Evolutionary conservation across 2,888 invertebrate genomes (phyloP).

Genomic region (Meliscaeva auricollis): DNA sequence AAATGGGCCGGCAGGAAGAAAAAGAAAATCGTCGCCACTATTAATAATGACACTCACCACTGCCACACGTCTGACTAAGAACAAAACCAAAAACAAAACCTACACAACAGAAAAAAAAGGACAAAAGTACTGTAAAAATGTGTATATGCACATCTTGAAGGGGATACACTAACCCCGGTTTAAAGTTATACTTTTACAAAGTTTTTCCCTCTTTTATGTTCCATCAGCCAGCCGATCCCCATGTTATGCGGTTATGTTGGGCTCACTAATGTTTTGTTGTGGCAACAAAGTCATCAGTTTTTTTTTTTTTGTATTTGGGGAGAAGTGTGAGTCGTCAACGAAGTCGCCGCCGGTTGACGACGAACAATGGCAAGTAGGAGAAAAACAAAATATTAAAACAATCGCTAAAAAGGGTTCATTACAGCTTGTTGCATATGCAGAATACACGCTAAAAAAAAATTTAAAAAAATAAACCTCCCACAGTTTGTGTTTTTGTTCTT

Average conservation of each 20-base stretch:
- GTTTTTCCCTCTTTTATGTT: not conserved
- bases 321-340: constrained; percentile 33
- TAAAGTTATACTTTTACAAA: constrained; percentile 30
- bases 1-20: constrained; percentile 44
- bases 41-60: constrained; percentile 51
- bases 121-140: constrained; percentile 52
- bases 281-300: constrained; percentile 60
- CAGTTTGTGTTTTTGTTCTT: constrained; percentile 21
- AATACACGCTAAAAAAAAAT: constrained; percentile 1
- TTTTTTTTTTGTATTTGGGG: constrained; percentile 22
- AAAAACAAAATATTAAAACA: constrained; percentile 41
- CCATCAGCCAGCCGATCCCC: constrained; percentile 11
- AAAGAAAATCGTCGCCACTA: constrained; percentile 63
- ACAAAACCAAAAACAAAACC: constrained; percentile 17
- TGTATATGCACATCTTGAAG: constrained; percentile 45
- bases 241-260: constrained; percentile 54
- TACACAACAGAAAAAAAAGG: constrained; percentile 31
- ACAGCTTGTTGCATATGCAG: constrained; percentile 63
- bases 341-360: constrained; percentile 15
- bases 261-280: constrained; percentile 58
- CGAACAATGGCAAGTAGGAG: constrained; percentile 50
- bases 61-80: constrained; percentile 47
- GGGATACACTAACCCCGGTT: constrained; percentile 60
- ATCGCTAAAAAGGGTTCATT: constrained; percentile 56
- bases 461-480: constrained; percentile 16